Evolutionary conservation across 2,113 vertebrate species (phyloP), one percentile per base, ranked within the genome.

Genomic region (Engystomops pustulosus): DNA sequence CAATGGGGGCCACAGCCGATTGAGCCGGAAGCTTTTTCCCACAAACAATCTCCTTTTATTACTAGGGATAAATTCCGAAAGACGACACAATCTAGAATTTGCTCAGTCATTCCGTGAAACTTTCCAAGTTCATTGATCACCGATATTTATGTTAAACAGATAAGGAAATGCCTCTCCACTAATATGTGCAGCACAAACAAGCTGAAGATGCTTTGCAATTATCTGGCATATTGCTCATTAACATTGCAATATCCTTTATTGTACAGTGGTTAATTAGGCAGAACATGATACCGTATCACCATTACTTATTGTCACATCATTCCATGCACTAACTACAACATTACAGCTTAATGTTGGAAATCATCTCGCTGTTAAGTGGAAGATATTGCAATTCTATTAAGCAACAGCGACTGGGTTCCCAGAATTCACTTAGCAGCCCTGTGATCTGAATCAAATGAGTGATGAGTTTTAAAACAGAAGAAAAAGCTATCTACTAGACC

Each of bases 241-340:
- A 83, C 53, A 49, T 75, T 51, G 44, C 71, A 76, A 51, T 83
- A 49, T 76, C 71, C 44, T 51, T 83, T 83, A 83, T 76, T 34
- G 27, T 67, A 83, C 58, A 49, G 44, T 67, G 81, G 10, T 83
- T 67, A 83, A 83, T 83, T 76, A 67, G 44, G 81, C 71, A 67
- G 71, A 83, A 75, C 70, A 67, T 76, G 71, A 51, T 74, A 75
- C 71, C 70, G 15, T 51, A 76, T 76, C 27, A 83, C 30, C 30
- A 76, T 83, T 76, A 76, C 71, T 83, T 67, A 76, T 65, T 83
- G 81, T 76, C 58, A 51, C 71, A 51, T 83, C 53, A 67, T 83
- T 83, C 70, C 55, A 67, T 76, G 55, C 38, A 49, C 53, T 36
- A 83, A 76, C 25, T 71, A 81, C 30, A 71, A 83, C 49, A 67